Percentiles rank a stretch among this genome's conserved stretches.
phyloP scores from a whole-genome alignment of 2,888 invertebrate genomes.

The Ceraclea dissimilis region DNA sequence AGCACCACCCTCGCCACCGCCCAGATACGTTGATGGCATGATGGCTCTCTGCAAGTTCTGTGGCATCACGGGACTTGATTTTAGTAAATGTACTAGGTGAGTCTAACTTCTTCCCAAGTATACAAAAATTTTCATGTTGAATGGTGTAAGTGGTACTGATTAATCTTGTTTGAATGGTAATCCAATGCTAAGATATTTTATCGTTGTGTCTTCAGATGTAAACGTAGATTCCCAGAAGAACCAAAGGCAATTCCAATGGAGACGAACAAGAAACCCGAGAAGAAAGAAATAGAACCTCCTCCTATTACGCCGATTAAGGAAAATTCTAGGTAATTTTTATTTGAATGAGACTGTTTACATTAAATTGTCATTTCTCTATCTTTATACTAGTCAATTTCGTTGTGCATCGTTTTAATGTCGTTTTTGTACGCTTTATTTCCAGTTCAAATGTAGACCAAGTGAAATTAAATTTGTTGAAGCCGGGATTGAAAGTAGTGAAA shows the following conservation, averaged over 20 bases:
- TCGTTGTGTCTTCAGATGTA: conserved; percentile 49
- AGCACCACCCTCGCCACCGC: conserved; percentile 51
- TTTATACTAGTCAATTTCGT: no score
- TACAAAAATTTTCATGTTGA: no score
- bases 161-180: no score
- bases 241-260: conserved; percentile 53
- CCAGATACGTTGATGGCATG: conserved; percentile 62
- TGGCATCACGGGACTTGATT: conserved; percentile 71
- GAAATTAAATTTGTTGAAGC: conserved; percentile 45
- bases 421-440: conserved; percentile 25
- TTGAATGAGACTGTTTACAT: no score
- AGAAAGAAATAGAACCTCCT: conserved; percentile 40
- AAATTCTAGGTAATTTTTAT: conserved; percentile 35
- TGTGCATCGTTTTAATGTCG: conserved; percentile 2
- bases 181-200: background rate
- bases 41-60: conserved; percentile 73
- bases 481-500: conserved; percentile 33
- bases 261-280: conserved; percentile 44
- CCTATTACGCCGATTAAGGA: conserved; percentile 31
- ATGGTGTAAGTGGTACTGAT: no score
- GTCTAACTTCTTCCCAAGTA: background rate
- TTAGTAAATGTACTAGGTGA: conserved; percentile 67
- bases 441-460: conserved; percentile 38
- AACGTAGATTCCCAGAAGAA: conserved; percentile 62
- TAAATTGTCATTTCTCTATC: no score